Evolutionary conservation across 1,140 invertebrate genomes (phyloP).

Genomic region (Psilanteris sp.): DNA sequence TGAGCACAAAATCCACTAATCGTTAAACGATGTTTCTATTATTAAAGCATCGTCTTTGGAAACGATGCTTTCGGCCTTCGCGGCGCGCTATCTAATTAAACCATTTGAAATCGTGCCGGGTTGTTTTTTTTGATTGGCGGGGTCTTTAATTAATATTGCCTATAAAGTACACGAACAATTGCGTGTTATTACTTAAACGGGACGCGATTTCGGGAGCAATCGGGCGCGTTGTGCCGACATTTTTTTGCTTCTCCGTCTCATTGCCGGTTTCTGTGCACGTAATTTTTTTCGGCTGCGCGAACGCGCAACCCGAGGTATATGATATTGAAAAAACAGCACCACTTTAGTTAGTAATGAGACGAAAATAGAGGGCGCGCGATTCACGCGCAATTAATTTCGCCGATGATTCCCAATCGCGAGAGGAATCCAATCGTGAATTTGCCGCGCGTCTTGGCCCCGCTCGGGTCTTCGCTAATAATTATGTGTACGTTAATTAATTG

Average conservation of each 20-base stretch:
- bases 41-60: too few relatives aligned
- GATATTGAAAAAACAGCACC: constrained; percentile 66
- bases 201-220: constrained; percentile 25
- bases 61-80: too few relatives aligned
- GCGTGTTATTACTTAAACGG: constrained; percentile 35
- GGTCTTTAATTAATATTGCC: constrained; percentile 59
- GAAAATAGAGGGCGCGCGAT: constrained; percentile 61
- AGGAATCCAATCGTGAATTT: constrained; percentile 60
- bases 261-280: not conserved
- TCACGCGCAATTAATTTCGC: constrained; percentile 80
- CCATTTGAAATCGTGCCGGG: constrained; percentile 42
- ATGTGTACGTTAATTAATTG: constrained; percentile 79
- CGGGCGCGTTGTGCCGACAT: not conserved
- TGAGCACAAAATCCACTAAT: too few relatives aligned
- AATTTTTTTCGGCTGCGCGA: not conserved
- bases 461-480: constrained; percentile 76
- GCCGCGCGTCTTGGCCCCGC: constrained; percentile 28
- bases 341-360: constrained; percentile 61
- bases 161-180: too few relatives aligned
- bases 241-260: not conserved
- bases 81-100: constrained; percentile 56
- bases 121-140: constrained; percentile 61
- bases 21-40: too few relatives aligned
- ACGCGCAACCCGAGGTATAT: constrained; percentile 11
- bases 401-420: constrained; percentile 75